Evolutionary conservation across 2,888 invertebrate genomes (phyloP).

Genomic region (Microplitis deprimator): DNA sequence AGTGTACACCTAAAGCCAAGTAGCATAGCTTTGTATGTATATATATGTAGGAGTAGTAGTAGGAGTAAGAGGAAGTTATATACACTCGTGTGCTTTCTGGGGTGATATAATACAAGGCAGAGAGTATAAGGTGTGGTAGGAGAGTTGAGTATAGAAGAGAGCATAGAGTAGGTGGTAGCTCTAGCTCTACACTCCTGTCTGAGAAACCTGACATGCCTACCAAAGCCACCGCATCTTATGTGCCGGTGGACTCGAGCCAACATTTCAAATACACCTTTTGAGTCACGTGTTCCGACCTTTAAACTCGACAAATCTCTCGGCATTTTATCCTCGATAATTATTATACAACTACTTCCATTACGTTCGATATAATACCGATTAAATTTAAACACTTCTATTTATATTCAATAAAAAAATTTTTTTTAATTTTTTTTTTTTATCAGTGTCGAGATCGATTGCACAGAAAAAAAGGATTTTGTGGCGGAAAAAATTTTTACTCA

Average conservation of each 20-base stretch:
- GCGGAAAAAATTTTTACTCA: too few relatives aligned
- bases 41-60: conserved; percentile 25
- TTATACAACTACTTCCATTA: not conserved
- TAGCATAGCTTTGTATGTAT: conserved; percentile 37
- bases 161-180: conserved; percentile 20
- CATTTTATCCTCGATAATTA: not conserved
- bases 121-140: conserved; percentile 12
- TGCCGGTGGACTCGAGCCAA: conserved; percentile 28
- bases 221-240: conserved; percentile 50
- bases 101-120: conserved; percentile 38
- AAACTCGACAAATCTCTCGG: not conserved
- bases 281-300: conserved; percentile 16
- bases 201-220: conserved; percentile 58
- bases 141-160: conserved; percentile 41
- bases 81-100: conserved; percentile 33
- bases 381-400: not conserved
- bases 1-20: conserved; percentile 49
- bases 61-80: conserved; percentile 11
- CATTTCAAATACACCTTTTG: conserved; percentile 13
- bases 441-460: too few relatives aligned
- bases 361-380: not conserved
- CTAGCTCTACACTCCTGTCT: conserved; percentile 45
- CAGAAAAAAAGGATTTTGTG: too few relatives aligned
- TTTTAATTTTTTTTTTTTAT: too few relatives aligned
- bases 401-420: not conserved